phyloP scores from a whole-genome alignment of 2,113 vertebrate species.

The Mustela lutreola region DNA sequence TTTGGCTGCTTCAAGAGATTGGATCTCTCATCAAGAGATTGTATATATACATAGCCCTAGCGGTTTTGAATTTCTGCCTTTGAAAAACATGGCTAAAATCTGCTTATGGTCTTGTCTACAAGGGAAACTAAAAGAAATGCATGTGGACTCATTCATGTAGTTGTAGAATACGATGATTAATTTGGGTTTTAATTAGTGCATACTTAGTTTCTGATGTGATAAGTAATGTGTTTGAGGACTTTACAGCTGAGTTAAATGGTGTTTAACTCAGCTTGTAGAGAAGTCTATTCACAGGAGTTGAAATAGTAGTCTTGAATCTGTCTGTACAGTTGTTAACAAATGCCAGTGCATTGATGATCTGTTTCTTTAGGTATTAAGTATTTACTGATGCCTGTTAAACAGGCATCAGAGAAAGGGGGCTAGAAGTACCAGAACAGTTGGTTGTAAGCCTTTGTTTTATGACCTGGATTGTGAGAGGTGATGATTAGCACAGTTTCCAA shows the following conservation, averaged over 20 bases:
- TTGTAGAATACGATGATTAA: slow-evolving; percentile 13
- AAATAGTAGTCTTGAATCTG: neutral
- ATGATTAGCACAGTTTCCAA: neutral
- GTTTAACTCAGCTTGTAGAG: neutral
- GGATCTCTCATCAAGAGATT: too few species aligned
- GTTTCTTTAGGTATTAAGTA: neutral
- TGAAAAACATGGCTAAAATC: slow-evolving; percentile 6
- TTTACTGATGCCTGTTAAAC: neutral
- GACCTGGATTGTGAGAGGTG: neutral
- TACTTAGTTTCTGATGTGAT: neutral
- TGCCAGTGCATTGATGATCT: neutral
- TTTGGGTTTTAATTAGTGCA: slow-evolving; percentile 13
- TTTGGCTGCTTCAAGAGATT: neutral
- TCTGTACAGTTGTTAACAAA: neutral
- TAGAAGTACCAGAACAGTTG: neutral
- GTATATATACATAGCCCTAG: neutral
- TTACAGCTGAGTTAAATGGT: neutral
- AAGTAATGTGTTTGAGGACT: neutral
- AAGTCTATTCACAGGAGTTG: neutral
- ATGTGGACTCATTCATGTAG: neutral
- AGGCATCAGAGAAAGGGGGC: neutral
- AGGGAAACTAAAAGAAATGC: neutral
- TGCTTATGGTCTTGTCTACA: neutral
- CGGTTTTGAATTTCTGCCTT: neutral
- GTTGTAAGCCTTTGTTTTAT: neutral